These are phyloP conservation scores for Myiothlypis chrysogaster DNA, from an alignment of 2,797 vertebrate genomes.

Conservation along the genomic window DNA sequence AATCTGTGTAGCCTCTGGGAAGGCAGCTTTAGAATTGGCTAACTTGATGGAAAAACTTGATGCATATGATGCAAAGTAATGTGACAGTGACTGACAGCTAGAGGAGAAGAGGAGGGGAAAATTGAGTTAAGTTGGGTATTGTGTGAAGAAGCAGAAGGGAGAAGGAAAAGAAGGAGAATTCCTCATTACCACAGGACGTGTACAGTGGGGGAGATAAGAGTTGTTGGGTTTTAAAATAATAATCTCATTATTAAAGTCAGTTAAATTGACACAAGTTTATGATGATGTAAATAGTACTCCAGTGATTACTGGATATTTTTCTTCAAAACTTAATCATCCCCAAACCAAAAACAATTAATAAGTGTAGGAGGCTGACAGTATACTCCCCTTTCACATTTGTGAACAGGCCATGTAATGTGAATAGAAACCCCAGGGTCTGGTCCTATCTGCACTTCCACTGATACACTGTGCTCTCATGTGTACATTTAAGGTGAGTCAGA, in stretches of 20 bases:
- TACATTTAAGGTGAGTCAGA: background rate
- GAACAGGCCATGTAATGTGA: background rate
- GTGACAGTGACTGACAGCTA: constrained; percentile 19
- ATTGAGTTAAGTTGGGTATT: background rate
- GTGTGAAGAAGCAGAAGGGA: background rate
- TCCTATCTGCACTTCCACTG: background rate
- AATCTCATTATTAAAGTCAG: background rate
- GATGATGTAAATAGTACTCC: background rate
- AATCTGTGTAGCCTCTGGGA: constrained; percentile 39
- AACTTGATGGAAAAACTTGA: constrained; percentile 8
- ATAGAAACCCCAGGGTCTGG: background rate
- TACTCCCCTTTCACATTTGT: background rate
- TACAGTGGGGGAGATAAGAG: background rate
- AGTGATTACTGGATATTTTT: background rate
- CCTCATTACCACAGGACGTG: background rate
- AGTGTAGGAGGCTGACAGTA: background rate
- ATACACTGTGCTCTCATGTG: background rate
- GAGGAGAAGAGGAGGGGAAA: background rate
- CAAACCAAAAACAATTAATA: background rate
- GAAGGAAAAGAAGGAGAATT: background rate
- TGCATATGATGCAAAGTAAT: background rate
- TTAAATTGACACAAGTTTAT: background rate
- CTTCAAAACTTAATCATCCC: background rate
- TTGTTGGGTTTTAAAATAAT: background rate
- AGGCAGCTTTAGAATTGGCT: constrained; percentile 18